Conservation (phyloP, 2,797 vertebrate genomes). For the Sciurus vulgaris region DNA sequence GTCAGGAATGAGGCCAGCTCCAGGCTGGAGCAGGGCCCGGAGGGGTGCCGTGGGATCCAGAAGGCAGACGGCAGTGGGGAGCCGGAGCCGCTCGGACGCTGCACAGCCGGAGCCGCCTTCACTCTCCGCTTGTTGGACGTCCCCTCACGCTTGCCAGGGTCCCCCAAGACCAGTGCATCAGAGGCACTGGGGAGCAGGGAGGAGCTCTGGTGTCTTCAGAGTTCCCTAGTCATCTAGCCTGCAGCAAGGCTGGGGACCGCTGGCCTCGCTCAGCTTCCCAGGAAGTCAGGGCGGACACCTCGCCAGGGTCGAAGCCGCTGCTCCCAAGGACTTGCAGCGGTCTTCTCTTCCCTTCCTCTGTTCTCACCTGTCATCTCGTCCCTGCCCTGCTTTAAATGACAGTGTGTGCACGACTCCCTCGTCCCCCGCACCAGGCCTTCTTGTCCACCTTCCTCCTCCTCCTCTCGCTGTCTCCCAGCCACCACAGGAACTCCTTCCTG, state of each 20-base stretch:
- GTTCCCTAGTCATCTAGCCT: neutral
- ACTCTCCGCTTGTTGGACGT: neutral
- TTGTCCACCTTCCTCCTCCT: neutral
- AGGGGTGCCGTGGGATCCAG: neutral
- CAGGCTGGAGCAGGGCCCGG: neutral
- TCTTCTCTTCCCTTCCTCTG: neutral
- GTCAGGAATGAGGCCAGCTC: constrained; percentile 18
- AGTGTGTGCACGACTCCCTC: neutral
- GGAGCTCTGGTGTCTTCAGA: neutral
- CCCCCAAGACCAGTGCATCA: neutral
- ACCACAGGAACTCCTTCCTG: neutral
- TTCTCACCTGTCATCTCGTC: neutral
- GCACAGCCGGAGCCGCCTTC: neutral
- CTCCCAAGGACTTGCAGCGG: neutral
- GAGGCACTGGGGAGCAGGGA: neutral
- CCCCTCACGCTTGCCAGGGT: neutral
- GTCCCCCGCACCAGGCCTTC: neutral
- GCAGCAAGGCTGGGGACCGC: neutral
- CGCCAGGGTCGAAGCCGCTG: neutral
- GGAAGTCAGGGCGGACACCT: neutral
- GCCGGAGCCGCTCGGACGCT: neutral
- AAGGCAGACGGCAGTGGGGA: neutral
- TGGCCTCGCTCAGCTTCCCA: neutral
- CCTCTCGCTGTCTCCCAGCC: neutral
- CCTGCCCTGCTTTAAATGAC: neutral